Conservation (phyloP, 2,888 invertebrate genomes). For the Lamellibrachia columna region DNA sequence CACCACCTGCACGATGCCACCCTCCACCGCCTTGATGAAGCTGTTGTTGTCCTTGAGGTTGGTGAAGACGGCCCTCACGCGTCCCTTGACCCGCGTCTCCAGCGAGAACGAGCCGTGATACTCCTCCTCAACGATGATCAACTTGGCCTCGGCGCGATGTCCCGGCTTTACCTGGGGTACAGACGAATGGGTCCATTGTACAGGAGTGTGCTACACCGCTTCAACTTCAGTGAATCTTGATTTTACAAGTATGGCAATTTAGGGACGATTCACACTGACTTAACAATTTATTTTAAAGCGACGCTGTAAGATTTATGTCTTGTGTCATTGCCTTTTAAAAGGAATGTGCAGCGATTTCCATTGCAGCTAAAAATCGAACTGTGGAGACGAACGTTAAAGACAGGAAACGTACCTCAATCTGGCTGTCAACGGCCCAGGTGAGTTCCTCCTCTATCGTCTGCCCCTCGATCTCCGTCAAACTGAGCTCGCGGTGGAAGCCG, state of each 20-base stretch:
- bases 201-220: background rate
- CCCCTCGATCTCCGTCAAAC: conserved; percentile 61
- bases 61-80: conserved; percentile 60
- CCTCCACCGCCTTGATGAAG: conserved; percentile 60
- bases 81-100: conserved; percentile 58
- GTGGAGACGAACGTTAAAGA: conserved; percentile 32
- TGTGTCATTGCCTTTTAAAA: too few relatives aligned
- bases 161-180: background rate
- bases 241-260: background rate
- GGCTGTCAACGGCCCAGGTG: conserved; percentile 67
- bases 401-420: conserved; percentile 61
- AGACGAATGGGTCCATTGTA: background rate
- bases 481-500: conserved; percentile 64
- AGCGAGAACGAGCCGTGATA: conserved; percentile 65
- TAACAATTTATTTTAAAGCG: too few relatives aligned
- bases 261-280: too few relatives aligned
- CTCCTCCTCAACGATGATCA: conserved; percentile 67
- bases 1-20: conserved; percentile 56
- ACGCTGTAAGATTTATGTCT: too few relatives aligned
- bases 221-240: background rate
- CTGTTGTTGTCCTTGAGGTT: conserved; percentile 65
- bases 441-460: conserved; percentile 63
- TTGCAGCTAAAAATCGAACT: background rate
- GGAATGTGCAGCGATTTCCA: too few relatives aligned
- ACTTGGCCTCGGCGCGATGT: conserved; percentile 63